Conservation (phyloP, 2,888 invertebrate species). For the Rhingia campestris region DNA sequence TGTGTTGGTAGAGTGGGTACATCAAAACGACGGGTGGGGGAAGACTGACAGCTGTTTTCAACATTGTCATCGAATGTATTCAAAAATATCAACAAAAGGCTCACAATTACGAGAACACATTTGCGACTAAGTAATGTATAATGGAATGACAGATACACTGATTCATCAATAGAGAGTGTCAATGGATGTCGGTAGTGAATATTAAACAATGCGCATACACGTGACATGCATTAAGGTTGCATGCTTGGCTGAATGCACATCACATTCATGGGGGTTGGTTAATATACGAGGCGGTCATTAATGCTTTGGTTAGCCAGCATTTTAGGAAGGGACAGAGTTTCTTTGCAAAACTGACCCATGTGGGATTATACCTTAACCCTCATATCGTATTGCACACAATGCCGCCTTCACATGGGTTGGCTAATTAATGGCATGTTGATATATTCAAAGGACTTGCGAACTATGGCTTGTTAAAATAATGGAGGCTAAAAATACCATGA, state of each 20-base stretch:
- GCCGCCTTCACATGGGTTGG: not conserved
- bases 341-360: not conserved
- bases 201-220: too few species aligned
- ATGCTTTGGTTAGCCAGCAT: constrained; percentile 11
- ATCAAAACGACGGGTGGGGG: not conserved
- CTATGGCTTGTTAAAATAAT: not conserved
- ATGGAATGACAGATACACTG: too few species aligned
- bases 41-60: not conserved
- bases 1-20: not conserved
- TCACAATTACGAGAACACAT: too few species aligned
- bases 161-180: too few species aligned
- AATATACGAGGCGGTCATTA: not conserved
- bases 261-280: not conserved
- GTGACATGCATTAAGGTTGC: too few species aligned
- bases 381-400: not conserved
- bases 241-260: too few species aligned
- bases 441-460: not conserved
- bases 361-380: not conserved
- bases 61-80: too few species aligned
- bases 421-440: not conserved
- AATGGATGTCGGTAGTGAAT: too few species aligned
- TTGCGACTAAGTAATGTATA: too few species aligned
- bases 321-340: not conserved
- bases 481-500: too few species aligned
- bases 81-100: too few species aligned